These are phyloP conservation scores for Oophaga sylvatica DNA, from an alignment of 2,797 vertebrate species.

Conservation along the genomic window DNA sequence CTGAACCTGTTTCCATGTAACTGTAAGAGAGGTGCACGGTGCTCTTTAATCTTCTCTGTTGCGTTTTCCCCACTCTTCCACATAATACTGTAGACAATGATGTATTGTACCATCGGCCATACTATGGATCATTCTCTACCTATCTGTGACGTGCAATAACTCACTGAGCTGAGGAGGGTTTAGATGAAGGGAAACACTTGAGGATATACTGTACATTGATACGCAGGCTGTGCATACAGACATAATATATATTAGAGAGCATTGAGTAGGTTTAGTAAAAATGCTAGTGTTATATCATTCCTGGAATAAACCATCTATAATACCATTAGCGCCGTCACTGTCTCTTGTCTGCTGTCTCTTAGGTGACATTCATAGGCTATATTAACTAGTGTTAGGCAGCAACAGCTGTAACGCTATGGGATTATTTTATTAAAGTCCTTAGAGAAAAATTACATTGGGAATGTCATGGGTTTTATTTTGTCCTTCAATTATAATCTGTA, in stretches of 20 bases:
- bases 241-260: neutral
- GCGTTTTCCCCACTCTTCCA: neutral
- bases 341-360: neutral
- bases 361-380: conserved; percentile 17
- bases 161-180: too few species aligned
- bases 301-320: too few species aligned
- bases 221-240: neutral
- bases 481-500: conserved; percentile 11
- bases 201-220: neutral
- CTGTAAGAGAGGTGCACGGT: neutral
- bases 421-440: conserved; percentile 27
- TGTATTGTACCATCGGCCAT: neutral
- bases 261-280: neutral
- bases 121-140: neutral
- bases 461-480: conserved; percentile 17
- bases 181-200: neutral
- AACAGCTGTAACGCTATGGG: conserved; percentile 25
- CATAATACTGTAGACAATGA: neutral
- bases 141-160: neutral
- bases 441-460: conserved; percentile 13
- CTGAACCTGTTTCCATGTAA: too few species aligned
- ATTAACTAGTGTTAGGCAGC: conserved; percentile 5
- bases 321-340: neutral
- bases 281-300: neutral
- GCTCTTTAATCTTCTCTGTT: neutral